Percentiles rank a stretch among this genome's conserved stretches.
Evolutionary conservation across 35 echinoderm and acorn worm genomes (phyloP).

Genomic region (Anneissia japonica): DNA sequence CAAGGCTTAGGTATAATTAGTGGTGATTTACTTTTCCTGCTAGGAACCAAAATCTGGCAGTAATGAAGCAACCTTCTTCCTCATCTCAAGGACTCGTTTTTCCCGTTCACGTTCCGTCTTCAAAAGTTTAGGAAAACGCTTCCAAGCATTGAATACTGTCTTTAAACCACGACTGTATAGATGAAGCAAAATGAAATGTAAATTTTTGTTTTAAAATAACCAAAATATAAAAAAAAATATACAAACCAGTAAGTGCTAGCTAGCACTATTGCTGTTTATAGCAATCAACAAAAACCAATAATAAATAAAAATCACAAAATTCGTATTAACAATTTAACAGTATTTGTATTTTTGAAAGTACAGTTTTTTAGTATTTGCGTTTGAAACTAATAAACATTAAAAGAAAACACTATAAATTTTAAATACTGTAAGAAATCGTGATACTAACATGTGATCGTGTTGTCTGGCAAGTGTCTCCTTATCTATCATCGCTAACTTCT

Average conservation of each 20-base stretch:
- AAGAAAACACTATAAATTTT: background rate
- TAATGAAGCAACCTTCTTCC: slow-evolving; percentile 80
- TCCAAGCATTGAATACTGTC: slow-evolving; percentile 58
- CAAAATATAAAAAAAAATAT: background rate
- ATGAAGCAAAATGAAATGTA: no score
- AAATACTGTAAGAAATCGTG: background rate
- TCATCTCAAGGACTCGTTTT: slow-evolving; percentile 52
- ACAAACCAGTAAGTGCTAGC: background rate
- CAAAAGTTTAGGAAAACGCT: slow-evolving; percentile 66
- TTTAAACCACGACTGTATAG: slow-evolving; percentile 66
- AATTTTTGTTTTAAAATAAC: background rate
- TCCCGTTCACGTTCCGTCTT: slow-evolving; percentile 62
- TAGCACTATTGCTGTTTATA: no score
- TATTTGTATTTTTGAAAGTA: no score
- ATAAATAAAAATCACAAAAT: no score
- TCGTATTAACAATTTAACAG: no score
- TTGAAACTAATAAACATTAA: no score
- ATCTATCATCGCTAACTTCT: slow-evolving; percentile 57
- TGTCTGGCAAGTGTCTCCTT: slow-evolving; percentile 66
- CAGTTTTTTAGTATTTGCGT: no score
- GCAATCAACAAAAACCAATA: no score
- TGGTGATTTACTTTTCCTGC: background rate
- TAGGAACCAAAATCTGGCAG: slow-evolving; percentile 72
- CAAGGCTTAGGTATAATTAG: background rate
- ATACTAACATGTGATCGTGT: slow-evolving; percentile 51